Conservation (phyloP, 1,140 invertebrate species). For the Drosophila nannoptera region DNA sequence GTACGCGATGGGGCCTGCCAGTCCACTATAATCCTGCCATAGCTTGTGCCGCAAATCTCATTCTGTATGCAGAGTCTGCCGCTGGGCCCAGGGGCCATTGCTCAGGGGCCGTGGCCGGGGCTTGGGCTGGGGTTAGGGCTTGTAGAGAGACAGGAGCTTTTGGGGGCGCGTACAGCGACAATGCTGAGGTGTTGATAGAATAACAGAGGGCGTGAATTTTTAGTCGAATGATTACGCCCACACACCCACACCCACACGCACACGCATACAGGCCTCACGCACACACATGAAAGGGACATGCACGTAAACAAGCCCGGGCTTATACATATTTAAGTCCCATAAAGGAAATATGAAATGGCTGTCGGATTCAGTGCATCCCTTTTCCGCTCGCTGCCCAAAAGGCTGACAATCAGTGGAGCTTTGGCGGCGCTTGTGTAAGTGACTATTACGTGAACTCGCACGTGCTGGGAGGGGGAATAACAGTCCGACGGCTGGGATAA, state of each 20-base stretch:
- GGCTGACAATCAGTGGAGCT: conserved; percentile 45
- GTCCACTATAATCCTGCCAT: conserved; percentile 38
- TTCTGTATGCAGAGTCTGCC: conserved; percentile 68
- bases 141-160: conserved; percentile 12
- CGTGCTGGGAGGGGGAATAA: not conserved
- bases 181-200: conserved; percentile 76
- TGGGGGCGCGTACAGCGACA: conserved; percentile 50
- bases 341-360: conserved; percentile 69
- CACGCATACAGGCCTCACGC: conserved; percentile 20
- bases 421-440: conserved; percentile 1
- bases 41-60: conserved; percentile 56
- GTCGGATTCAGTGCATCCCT: conserved; percentile 38
- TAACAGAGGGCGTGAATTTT: conserved; percentile 74
- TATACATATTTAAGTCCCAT: conserved; percentile 77
- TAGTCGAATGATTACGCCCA: conserved; percentile 62
- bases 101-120: not conserved
- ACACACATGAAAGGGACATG: conserved; percentile 10
- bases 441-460: conserved; percentile 13
- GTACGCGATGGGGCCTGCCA: not conserved
- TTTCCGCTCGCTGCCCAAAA: conserved; percentile 1
- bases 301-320: conserved; percentile 63
- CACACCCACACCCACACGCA: conserved; percentile 16
- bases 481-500: conserved; percentile 57
- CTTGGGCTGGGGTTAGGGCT: not conserved
- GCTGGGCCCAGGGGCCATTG: conserved; percentile 9